These are phyloP conservation scores for Oceanodroma leucorhoa DNA, from an alignment of 2,797 vertebrate genomes.

Conservation along the genomic window DNA sequence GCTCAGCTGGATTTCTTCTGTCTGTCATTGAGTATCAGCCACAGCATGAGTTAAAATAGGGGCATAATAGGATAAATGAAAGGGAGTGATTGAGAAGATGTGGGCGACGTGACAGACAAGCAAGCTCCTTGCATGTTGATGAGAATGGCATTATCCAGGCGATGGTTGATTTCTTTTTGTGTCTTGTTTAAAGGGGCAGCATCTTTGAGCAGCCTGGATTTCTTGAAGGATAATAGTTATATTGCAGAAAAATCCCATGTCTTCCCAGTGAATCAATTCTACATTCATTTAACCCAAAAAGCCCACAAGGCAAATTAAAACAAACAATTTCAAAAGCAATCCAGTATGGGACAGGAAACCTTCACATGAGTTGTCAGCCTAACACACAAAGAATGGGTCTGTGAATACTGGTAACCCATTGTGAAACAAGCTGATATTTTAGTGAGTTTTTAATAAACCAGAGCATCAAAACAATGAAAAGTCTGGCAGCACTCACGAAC, in stretches of 20 bases:
- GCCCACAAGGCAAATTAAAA: not conserved
- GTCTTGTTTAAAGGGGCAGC: conserved; percentile 61
- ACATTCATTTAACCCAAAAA: not conserved
- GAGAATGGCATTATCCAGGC: conserved; percentile 66
- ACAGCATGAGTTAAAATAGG: conserved; percentile 64
- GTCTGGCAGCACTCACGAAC: not conserved
- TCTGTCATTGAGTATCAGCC: conserved; percentile 56
- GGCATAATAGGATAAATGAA: conserved; percentile 73
- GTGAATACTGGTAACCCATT: not conserved
- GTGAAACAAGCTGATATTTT: conserved; percentile 15
- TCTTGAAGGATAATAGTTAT: not conserved
- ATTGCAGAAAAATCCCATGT: not conserved
- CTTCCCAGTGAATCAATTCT: not conserved
- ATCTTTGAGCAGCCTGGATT: conserved; percentile 2
- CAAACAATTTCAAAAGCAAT: not conserved
- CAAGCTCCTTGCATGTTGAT: conserved; percentile 74
- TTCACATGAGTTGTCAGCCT: not conserved
- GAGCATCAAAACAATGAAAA: conserved; percentile 6
- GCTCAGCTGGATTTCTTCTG: conserved; percentile 59
- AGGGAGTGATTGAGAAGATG: conserved; percentile 75
- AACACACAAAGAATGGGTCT: not conserved
- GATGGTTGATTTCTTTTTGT: conserved; percentile 54
- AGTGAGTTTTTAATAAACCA: not conserved
- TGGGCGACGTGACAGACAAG: conserved; percentile 74
- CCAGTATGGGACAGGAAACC: not conserved